Conservation (phyloP, 2,888 invertebrate genomes). For the Frankliniella fusca region DNA sequence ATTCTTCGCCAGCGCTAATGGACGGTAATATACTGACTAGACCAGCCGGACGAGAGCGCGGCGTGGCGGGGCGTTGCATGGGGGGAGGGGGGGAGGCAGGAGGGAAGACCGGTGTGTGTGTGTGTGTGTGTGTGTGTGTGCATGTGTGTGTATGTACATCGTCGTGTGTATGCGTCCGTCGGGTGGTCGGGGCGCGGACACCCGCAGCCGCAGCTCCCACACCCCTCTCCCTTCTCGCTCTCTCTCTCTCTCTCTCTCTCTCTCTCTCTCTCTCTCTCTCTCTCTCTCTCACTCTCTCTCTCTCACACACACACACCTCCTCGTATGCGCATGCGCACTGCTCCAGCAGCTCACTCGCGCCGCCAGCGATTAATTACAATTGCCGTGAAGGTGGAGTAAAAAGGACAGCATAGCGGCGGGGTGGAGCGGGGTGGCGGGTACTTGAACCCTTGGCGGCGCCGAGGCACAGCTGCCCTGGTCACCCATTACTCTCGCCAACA, state of each 20-base stretch:
- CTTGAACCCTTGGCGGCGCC: no score
- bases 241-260: neutral
- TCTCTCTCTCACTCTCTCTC: neutral
- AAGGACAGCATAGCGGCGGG: no score
- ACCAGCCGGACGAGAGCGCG: neutral
- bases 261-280: conserved; percentile 1
- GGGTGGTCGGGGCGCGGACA: neutral
- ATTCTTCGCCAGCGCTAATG: neutral
- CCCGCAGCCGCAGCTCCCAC: neutral
- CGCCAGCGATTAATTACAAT: no score
- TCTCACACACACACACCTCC: neutral
- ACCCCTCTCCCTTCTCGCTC: neutral
- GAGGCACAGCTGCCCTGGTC: no score
- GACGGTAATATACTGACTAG: neutral
- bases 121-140: neutral
- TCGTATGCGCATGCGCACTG: no score
- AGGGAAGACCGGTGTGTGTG: neutral
- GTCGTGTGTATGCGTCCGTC: neutral
- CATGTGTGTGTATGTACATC: neutral
- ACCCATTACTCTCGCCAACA: no score
- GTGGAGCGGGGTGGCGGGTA: no score
- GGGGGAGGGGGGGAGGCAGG: no score
- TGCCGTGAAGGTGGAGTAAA: no score
- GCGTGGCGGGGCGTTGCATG: neutral
- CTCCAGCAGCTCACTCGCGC: no score